Conservation (phyloP, 2,888 invertebrate genomes). For the Steromphala cineraria region DNA sequence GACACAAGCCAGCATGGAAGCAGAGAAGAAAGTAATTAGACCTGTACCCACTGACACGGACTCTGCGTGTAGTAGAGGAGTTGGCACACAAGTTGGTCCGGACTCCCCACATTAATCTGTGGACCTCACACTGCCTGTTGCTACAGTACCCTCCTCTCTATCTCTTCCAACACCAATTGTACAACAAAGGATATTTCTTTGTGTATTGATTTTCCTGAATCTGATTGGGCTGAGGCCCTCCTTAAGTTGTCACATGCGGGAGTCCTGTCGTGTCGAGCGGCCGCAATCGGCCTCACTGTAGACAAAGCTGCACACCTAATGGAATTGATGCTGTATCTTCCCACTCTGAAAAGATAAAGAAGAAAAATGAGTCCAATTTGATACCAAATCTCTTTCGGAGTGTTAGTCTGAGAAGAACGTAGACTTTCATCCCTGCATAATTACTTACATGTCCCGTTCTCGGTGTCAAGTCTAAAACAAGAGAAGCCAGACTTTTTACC, state of each 20-base stretch:
- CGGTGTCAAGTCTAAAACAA: no score
- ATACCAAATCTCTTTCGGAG: neutral
- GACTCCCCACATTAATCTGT: neutral
- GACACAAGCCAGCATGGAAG: no score
- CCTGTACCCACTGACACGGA: no score
- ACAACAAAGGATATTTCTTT: neutral
- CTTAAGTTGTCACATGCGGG: slow-evolving; percentile 5
- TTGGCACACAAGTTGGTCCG: no score
- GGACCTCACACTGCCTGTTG: no score
- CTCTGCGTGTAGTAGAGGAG: no score
- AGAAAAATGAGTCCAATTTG: slow-evolving; percentile 4
- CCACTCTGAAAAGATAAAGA: neutral
- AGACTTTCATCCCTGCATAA: no score
- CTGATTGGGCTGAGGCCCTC: neutral
- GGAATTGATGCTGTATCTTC: neutral
- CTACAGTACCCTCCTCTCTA: neutral
- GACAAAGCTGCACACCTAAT: neutral
- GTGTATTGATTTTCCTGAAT: neutral
- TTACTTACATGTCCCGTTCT: no score
- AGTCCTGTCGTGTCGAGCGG: neutral
- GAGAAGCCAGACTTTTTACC: no score
- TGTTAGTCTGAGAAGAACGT: no score
- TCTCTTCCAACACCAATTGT: neutral
- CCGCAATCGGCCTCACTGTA: neutral
- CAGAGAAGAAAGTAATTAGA: no score